Evolutionary conservation across 2,113 vertebrate species (phyloP), one percentile per base, ranked within the genome.

Genomic region (Todiramphus saurophagus): DNA sequence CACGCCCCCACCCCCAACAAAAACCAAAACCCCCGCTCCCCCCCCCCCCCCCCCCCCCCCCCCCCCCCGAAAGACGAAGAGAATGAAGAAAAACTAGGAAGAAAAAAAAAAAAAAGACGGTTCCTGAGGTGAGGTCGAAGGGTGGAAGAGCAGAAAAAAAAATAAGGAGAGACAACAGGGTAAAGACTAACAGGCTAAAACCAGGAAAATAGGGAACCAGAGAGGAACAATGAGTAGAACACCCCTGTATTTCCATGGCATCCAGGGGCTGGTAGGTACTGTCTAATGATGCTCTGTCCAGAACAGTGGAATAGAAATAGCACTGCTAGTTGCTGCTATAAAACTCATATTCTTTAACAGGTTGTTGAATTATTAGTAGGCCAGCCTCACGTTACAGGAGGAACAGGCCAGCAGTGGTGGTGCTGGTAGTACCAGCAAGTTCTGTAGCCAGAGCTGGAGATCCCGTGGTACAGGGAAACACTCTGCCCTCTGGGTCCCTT

Each of bases 51-150:
- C 27, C 3, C 8, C 31, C 27, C 3, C 8, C 31, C 27, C 3
- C 8, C 31, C 27, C 3, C 9, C 27, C 11, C 37, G 37, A 50
- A 89, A 56, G 44, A 83, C 46, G 35, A 67, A 48, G n/a, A 87
- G 21, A 31, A 6, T 64, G 18, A 74, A 82, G 27, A 43, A 91
- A 92, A 83, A 62, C 14, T 9, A 19, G 11, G 24, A 25, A 16
- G 17, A 66, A 50, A 55, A 43, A 16, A 20, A 76, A 41, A 43
- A 43, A 43, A 16, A 15, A n/a, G 11, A 5, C 25, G 28, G 0
- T 66, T 46, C 37, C 23, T 68, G 31, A 21, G 60, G 13, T 41
- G 11, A 10, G 27, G 7, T 30, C 1, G 1, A 1, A 4, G 2
- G 1, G 7, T 35, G 37, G 19, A 66, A 13, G 24, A 46, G 9